Evolutionary conservation across 2,888 invertebrate genomes (phyloP).

Genomic region (Leucophora obtusa): DNA sequence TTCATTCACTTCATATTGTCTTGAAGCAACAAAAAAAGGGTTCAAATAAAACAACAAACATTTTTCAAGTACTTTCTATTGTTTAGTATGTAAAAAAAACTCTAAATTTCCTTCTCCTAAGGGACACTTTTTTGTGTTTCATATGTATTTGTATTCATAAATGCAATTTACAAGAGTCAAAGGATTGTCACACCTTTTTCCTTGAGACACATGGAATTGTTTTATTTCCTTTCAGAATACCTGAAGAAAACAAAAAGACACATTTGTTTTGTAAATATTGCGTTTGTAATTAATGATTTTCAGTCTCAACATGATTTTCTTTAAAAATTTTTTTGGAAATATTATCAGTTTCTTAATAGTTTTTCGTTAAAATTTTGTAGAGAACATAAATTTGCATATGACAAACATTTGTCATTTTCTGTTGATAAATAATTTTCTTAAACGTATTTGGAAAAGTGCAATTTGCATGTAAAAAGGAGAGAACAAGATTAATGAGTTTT

Average conservation of each 20-base stretch:
- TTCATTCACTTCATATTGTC: constrained; percentile 47
- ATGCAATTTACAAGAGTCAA: constrained; percentile 61
- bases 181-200: constrained; percentile 70
- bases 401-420: constrained; percentile 67
- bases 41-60: constrained; percentile 35
- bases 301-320: neutral
- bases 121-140: constrained; percentile 37
- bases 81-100: constrained; percentile 7
- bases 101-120: constrained; percentile 26
- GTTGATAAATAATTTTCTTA: constrained; percentile 68
- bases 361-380: constrained; percentile 29
- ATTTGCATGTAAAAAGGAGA: constrained; percentile 60
- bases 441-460: constrained; percentile 8
- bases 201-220: constrained; percentile 20
- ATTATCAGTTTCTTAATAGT: constrained; percentile 19
- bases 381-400: constrained; percentile 66
- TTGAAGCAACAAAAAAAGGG: constrained; percentile 39
- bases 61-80: constrained; percentile 56
- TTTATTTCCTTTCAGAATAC: constrained; percentile 19
- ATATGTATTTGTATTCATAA: constrained; percentile 19
- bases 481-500: constrained; percentile 67
- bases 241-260: constrained; percentile 71
- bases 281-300: constrained; percentile 76
- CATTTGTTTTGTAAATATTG: constrained; percentile 79
- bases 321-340: neutral